A percentile compares a stretch with the other conserved stretches of the same genome.
These are phyloP conservation scores for Argyresthia goedartella DNA, from an alignment of 2,888 invertebrate genomes.

Conservation along the genomic window DNA sequence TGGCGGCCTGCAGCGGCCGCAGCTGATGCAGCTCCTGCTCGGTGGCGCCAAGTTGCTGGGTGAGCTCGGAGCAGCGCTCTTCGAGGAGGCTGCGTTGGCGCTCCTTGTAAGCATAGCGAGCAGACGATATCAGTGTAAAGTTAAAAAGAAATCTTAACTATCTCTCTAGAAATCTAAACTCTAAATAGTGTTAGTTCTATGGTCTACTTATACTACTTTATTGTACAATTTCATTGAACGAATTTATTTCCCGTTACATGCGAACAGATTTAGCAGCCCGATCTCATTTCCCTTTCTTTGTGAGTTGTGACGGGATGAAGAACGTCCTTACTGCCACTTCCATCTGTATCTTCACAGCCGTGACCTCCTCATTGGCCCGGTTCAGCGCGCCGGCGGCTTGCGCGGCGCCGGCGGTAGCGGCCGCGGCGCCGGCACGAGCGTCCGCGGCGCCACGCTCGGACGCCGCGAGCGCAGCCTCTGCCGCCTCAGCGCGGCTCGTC, in stretches of 20 bases:
- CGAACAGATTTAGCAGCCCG: too few relatives aligned
- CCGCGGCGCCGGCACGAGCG: conserved; percentile 42
- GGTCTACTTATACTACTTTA: too few relatives aligned
- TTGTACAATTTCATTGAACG: too few relatives aligned
- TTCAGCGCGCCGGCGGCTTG: conserved; percentile 38
- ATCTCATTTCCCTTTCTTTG: too few relatives aligned
- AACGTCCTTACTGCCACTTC: conserved; percentile 34
- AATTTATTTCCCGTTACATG: too few relatives aligned
- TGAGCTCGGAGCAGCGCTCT: conserved; percentile 41
- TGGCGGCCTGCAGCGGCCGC: conserved; percentile 34
- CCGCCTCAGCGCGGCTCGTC: conserved; percentile 42
- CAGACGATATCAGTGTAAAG: too few relatives aligned
- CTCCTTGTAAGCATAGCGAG: too few relatives aligned
- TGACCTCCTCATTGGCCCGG: conserved; percentile 33
- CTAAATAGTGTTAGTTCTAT: too few relatives aligned
- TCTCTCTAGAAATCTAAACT: too few relatives aligned
- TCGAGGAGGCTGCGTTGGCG: conserved; percentile 42
- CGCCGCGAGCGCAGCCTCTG: conserved; percentile 36
- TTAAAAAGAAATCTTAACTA: too few relatives aligned
- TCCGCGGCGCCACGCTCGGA: conserved; percentile 37
- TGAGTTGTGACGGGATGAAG: neutral
- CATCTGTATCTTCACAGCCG: conserved; percentile 38
- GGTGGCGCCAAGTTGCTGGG: conserved; percentile 23
- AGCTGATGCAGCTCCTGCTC: conserved; percentile 43
- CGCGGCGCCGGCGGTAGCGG: conserved; percentile 38